Conservation (phyloP, 2,113 vertebrate genomes). For the Osmerus mordax region DNA sequence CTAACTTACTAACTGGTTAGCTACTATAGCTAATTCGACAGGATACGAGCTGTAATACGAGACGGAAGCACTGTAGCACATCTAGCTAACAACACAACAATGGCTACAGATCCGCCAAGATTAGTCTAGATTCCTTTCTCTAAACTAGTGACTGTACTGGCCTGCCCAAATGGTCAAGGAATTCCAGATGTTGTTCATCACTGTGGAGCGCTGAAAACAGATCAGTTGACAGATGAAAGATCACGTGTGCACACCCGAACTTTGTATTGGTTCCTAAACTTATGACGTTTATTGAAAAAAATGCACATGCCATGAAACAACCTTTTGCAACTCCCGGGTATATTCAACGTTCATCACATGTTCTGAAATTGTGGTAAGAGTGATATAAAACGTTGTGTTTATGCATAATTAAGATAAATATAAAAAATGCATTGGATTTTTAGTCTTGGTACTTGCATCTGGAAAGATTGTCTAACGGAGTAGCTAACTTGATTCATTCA, state of each 20-base stretch:
- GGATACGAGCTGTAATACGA: neutral
- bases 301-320: slow-evolving; percentile 11
- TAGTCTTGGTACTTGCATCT: no score
- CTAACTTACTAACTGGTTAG: neutral
- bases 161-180: neutral
- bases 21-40: neutral
- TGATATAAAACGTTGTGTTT: neutral
- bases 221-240: neutral
- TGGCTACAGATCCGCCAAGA: neutral
- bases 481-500: no score
- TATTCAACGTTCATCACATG: no score
- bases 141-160: neutral
- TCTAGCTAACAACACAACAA: neutral
- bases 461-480: no score
- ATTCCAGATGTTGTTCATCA: neutral
- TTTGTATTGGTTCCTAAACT: slow-evolving; percentile 31
- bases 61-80: no score
- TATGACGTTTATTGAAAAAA: slow-evolving; percentile 16
- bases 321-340: no score
- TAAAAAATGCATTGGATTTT: no score
- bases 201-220: slow-evolving; percentile 12
- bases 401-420: no score
- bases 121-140: neutral
- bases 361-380: no score
- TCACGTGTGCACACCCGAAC: slow-evolving; percentile 26